Evolutionary conservation across 2,888 invertebrate genomes (phyloP).

Genomic region (Malthinus seriepunctatus): DNA sequence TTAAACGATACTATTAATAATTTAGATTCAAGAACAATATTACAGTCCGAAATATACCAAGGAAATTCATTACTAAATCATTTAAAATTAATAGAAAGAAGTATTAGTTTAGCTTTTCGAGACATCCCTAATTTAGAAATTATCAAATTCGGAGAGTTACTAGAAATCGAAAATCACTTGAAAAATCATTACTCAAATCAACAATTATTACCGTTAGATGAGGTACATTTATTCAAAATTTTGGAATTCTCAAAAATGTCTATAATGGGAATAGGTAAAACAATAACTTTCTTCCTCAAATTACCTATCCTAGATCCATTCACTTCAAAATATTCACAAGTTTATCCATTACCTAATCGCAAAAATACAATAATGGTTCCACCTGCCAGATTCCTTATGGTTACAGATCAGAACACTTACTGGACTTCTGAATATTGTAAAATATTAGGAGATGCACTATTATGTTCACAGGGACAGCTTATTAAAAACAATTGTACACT

Average conservation of each 20-base stretch:
- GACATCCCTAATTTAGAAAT: background rate
- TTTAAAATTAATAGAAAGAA: background rate
- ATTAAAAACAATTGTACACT: background rate
- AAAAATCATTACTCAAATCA: background rate
- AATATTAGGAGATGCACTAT: background rate
- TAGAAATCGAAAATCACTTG: background rate
- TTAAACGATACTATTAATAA: background rate
- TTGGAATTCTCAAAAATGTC: background rate
- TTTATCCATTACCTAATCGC: background rate
- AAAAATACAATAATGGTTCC: background rate
- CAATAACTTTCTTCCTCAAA: conserved; percentile 2
- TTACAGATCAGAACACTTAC: background rate
- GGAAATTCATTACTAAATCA: background rate
- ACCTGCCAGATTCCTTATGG: background rate
- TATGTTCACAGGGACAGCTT: background rate
- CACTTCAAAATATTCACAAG: background rate
- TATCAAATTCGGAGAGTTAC: too few species aligned
- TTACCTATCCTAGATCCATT: background rate
- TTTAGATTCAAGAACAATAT: background rate
- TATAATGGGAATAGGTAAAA: background rate
- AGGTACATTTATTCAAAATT: background rate
- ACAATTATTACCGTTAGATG: background rate
- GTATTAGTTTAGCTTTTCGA: background rate
- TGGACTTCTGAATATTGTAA: conserved; percentile 1
- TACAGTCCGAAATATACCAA: conserved; percentile 1